Conservation (phyloP, 2,888 invertebrate species). For the Eretmocerus hayati region DNA sequence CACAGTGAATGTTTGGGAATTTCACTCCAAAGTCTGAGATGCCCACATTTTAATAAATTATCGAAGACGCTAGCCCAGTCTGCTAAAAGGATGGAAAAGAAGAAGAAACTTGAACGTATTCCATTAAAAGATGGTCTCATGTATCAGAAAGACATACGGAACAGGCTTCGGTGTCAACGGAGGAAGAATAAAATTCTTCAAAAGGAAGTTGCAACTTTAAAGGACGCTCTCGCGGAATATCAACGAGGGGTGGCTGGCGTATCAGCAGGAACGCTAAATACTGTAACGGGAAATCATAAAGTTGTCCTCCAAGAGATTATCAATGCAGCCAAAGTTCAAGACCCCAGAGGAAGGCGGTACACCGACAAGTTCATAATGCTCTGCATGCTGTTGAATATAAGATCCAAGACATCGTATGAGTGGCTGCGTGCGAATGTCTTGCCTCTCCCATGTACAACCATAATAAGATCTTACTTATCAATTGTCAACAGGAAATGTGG, state of each 20-base stretch:
- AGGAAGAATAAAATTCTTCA: not conserved
- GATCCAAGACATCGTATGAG: slow-evolving; percentile 23
- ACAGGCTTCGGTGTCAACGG: not conserved
- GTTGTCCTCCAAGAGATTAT: slow-evolving; percentile 16
- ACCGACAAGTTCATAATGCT: slow-evolving; percentile 23
- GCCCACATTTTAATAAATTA: not conserved
- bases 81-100: not conserved
- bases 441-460: slow-evolving; percentile 23
- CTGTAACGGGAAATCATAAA: slow-evolving; percentile 8
- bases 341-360: slow-evolving; percentile 16
- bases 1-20: no score
- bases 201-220: not conserved
- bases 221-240: not conserved
- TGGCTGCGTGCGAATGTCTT: slow-evolving; percentile 23
- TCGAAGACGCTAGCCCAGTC: not conserved
- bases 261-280: not conserved
- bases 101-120: not conserved
- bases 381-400: slow-evolving; percentile 24
- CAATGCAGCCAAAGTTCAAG: slow-evolving; percentile 9
- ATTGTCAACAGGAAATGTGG: slow-evolving; percentile 18
- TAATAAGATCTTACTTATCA: slow-evolving; percentile 20
- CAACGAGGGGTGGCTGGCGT: not conserved
- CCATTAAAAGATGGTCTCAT: not conserved
- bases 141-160: not conserved
- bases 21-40: no score